phyloP scores from a whole-genome alignment of 2,888 invertebrate genomes.

The Phalangium opilio region DNA sequence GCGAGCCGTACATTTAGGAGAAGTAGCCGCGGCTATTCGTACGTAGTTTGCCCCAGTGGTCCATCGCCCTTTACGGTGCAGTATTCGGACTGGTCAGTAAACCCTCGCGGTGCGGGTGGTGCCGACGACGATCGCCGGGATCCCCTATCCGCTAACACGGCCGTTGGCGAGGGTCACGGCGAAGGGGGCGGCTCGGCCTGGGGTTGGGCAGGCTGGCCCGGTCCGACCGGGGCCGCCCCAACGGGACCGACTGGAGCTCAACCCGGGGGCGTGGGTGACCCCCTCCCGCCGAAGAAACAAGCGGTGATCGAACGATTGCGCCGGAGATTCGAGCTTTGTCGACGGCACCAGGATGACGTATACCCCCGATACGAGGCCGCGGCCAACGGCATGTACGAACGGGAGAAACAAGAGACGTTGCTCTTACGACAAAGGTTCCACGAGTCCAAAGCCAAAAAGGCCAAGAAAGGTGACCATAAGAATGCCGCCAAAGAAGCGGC shows the following conservation, averaged over 20 bases:
- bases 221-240: no score
- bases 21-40: no score
- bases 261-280: constrained; percentile 33
- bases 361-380: constrained; percentile 76
- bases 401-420: constrained; percentile 75
- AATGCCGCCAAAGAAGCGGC: neutral
- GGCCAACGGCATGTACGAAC: constrained; percentile 71
- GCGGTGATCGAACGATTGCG: constrained; percentile 69
- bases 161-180: no score
- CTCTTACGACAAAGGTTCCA: constrained; percentile 74
- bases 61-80: no score
- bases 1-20: no score
- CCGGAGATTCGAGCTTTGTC: constrained; percentile 71
- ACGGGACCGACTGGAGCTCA: neutral
- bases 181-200: no score
- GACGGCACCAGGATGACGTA: constrained; percentile 67
- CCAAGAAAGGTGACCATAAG: constrained; percentile 45
- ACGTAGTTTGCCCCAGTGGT: no score
- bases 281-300: constrained; percentile 32
- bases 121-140: no score
- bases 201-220: no score
- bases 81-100: no score
- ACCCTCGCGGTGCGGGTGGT: no score
- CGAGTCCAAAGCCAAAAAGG: constrained; percentile 76
- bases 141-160: no score